Evolutionary conservation across 2,113 vertebrate genomes (phyloP).

Genomic region (Xyrauchen texanus): DNA sequence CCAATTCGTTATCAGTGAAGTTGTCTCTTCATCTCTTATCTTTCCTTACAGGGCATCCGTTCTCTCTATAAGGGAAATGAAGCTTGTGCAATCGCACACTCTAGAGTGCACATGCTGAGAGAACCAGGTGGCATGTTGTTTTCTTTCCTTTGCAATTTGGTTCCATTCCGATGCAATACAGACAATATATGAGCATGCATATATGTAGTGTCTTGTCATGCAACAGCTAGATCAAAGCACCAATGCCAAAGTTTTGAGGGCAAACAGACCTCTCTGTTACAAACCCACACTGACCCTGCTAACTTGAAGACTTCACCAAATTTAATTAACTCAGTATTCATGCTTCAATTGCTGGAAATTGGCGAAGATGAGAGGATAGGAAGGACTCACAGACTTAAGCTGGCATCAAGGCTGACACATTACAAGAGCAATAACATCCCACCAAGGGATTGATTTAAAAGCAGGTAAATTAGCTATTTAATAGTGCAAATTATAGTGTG

Average conservation of each 20-base stretch:
- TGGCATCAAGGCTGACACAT: background rate
- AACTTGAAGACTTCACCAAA: constrained; percentile 50
- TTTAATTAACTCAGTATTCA: constrained; percentile 47
- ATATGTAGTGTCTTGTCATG: constrained; percentile 12
- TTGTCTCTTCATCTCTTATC: constrained; percentile 33
- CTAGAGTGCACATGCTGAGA: constrained; percentile 45
- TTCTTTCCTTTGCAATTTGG: constrained; percentile 53
- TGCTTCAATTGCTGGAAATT: constrained; percentile 26
- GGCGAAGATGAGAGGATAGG: background rate
- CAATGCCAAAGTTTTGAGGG: constrained; percentile 64
- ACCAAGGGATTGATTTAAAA: constrained; percentile 58
- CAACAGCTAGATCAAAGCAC: constrained; percentile 55
- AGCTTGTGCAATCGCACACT: constrained; percentile 26
- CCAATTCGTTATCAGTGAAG: background rate
- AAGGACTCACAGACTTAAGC: constrained; percentile 6
- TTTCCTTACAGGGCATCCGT: constrained; percentile 17
- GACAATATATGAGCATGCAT: constrained; percentile 6
- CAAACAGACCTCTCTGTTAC: constrained; percentile 65
- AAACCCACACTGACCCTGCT: constrained; percentile 50
- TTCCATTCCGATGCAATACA: constrained; percentile 30
- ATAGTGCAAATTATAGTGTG: constrained; percentile 49
- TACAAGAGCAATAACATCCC: constrained; percentile 46
- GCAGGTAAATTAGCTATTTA: constrained; percentile 58
- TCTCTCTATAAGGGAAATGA: constrained; percentile 33
- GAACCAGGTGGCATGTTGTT: constrained; percentile 55